phyloP scores from a whole-genome alignment of 35 echinoderm and acorn worm species.

The Ptychodera flava region DNA sequence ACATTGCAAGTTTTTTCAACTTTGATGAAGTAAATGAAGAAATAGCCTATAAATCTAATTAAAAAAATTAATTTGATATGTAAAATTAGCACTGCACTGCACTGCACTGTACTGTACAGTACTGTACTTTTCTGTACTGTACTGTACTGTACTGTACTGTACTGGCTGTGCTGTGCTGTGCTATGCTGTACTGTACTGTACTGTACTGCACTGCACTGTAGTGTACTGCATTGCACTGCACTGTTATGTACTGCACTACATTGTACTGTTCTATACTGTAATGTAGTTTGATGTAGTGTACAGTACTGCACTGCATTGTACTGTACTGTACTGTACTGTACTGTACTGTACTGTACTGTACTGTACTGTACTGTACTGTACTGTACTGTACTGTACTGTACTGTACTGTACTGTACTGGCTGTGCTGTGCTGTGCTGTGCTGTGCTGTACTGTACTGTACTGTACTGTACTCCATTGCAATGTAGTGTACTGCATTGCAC shows the following conservation, averaged over 20 bases:
- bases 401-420: conserved; percentile 23
- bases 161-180: conserved; percentile 10
- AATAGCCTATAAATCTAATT: too few relatives aligned
- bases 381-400: conserved; percentile 23
- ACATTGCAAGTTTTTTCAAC: too few relatives aligned
- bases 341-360: conserved; percentile 9
- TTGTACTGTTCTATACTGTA: not conserved
- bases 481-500: not conserved
- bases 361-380: conserved; percentile 32
- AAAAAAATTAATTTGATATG: too few relatives aligned
- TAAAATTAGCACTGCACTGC: not conserved
- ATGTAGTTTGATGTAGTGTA: not conserved
- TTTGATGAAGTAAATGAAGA: too few relatives aligned
- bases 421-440: not conserved
- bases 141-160: conserved; percentile 19
- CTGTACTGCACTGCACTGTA: conserved; percentile 15
- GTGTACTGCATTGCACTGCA: conserved; percentile 6
- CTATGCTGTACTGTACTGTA: conserved; percentile 17
- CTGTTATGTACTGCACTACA: conserved; percentile 15
- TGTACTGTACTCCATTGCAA: conserved; percentile 18
- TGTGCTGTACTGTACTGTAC: conserved; percentile 19
- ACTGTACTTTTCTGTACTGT: conserved; percentile 7
- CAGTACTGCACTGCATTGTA: not conserved
- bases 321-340: conserved; percentile 7
- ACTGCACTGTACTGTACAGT: conserved; percentile 14